Conservation (phyloP, 2,797 vertebrate species). For the Gymnopithys bicolor region DNA sequence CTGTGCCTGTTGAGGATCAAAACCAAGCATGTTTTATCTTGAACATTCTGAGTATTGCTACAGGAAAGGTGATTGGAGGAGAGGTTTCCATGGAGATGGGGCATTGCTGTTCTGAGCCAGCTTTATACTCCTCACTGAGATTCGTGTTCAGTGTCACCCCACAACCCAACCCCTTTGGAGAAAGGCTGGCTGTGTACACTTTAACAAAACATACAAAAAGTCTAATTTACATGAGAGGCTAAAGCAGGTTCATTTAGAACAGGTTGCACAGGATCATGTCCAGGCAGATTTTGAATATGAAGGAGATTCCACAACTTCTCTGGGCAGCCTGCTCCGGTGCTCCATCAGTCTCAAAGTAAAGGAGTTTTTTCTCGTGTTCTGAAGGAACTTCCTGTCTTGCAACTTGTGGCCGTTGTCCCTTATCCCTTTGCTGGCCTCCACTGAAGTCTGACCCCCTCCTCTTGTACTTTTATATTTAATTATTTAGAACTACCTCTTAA, state of each 20-base stretch:
- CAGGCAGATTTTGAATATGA: neutral
- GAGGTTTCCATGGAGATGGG: neutral
- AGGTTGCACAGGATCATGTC: neutral
- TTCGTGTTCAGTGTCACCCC: too few species aligned
- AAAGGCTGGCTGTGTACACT: neutral
- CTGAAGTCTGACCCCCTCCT: neutral
- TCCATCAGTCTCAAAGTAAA: too few species aligned
- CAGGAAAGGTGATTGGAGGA: neutral
- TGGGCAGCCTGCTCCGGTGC: neutral
- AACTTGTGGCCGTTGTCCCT: neutral
- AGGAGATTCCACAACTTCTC: neutral
- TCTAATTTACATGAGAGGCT: neutral
- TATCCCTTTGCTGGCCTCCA: neutral
- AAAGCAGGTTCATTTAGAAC: neutral
- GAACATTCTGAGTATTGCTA: neutral
- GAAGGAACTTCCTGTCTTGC: too few species aligned
- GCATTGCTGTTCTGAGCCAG: too few species aligned
- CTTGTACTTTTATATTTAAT: neutral
- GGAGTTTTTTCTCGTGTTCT: too few species aligned
- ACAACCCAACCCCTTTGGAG: too few species aligned
- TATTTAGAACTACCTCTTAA: neutral
- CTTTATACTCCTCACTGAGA: too few species aligned
- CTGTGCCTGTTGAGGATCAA: neutral
- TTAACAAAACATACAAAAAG: neutral
- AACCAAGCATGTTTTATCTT: neutral